A percentile compares a stretch with the other conserved stretches of the same genome.
phyloP scores from a whole-genome alignment of 2,888 invertebrate genomes.

The Zaprionus lineosus region DNA sequence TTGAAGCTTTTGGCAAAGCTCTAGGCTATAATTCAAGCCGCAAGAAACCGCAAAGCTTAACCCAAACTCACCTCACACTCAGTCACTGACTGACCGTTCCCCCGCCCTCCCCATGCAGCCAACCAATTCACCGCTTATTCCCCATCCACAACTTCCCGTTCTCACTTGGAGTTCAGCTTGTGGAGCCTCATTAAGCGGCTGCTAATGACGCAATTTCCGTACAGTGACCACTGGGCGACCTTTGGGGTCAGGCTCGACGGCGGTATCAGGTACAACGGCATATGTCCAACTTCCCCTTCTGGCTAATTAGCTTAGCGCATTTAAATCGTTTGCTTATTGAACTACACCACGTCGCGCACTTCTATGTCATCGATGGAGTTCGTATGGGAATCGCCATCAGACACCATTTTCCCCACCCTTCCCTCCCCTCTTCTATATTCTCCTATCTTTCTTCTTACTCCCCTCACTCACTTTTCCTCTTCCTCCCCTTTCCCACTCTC shows the following conservation, averaged over 20 bases:
- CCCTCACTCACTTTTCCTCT: too few species aligned
- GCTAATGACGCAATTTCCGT: constrained; percentile 77
- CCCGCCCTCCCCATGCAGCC: too few species aligned
- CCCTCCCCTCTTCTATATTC: not conserved
- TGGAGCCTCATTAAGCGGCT: constrained; percentile 53
- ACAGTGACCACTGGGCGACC: constrained; percentile 52
- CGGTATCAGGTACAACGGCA: not conserved
- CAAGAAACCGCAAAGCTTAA: constrained; percentile 48
- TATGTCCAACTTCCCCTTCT: constrained; percentile 30
- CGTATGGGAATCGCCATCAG: not conserved
- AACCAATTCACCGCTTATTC: too few species aligned
- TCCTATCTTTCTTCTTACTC: too few species aligned
- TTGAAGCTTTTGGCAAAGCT: constrained; percentile 40
- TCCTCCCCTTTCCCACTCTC: too few species aligned
- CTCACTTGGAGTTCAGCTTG: constrained; percentile 10
- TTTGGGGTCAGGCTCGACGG: constrained; percentile 55
- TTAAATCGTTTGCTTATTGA: constrained; percentile 61
- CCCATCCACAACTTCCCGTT: too few species aligned
- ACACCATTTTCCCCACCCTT: not conserved
- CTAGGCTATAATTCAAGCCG: constrained; percentile 32
- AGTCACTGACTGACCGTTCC: too few species aligned
- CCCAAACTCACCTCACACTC: constrained; percentile 12
- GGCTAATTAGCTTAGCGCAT: constrained; percentile 74
- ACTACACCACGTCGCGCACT: constrained; percentile 55
- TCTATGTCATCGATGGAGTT: constrained; percentile 68